Evolutionary conservation across 2,113 vertebrate genomes (phyloP), one percentile per base, ranked within the genome.

Genomic region (Corythoichthys haematopterus): DNA sequence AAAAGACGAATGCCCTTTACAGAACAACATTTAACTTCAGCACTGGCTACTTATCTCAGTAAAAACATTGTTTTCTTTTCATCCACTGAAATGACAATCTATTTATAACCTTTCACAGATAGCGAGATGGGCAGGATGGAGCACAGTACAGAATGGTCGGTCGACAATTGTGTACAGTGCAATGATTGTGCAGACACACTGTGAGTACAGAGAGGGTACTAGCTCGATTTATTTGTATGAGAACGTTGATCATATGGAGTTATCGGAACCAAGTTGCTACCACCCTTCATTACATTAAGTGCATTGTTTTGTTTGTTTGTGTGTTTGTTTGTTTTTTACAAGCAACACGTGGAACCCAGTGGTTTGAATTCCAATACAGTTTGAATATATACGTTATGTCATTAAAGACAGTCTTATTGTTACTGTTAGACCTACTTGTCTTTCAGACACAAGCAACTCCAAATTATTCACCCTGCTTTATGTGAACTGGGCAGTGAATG

Each of bases 131-230:
- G 71, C 64, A 74, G 79, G 81, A 86, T 77, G 84, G 82, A 85
- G 80, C 76, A 75, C 74, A 79, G 77, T 73, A 78, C 81, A 82
- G 78, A 84, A 78, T 76, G 79, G 84, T 82, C 84, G 84, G 72
- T 80, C 79, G 74, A 89, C 82, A 84, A 78, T 82, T 66, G 71
- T 79, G 83, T 88, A 88, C 88, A 90, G 90, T 90, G 87, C 87
- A 89, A 84, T 89, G 80, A 90, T 89, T 88, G 88, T 89, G 88
- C 85, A 87, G 84, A 84, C 81, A 87, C 78, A 88, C 89, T 82
- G 80, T 82, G 84, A 70, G 79, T 65, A 52, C 65, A 81, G 56
- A 80, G 51, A 46, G 70, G 74, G 79, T 77, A 86, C 81, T 80
- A 81, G 86, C 75, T 82, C 64, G 65, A 76, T 83, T 43, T 43